Base-by-base conservation (phyloP, 2,888 invertebrate species). In the Cryptops parisi region DNA sequence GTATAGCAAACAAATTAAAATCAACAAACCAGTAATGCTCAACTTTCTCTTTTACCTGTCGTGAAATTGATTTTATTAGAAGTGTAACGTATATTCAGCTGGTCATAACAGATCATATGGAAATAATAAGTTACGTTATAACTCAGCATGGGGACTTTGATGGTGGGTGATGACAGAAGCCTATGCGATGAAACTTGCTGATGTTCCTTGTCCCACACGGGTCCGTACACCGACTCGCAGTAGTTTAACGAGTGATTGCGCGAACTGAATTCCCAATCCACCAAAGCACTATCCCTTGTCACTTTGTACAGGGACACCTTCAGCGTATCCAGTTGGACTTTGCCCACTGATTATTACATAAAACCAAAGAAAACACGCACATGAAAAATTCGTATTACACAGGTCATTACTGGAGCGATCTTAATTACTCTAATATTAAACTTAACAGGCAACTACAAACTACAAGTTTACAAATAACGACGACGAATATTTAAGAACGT, bases 41-140 rank as follows among this genome's bases (percentile, higher is more conserved):
- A 9, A 2, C 9, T 3, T 24, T 45, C 12, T 2, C 19, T 23
- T 3, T 21, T 47, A 55, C 55, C 55, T n/a, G 55, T 55, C 12
- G 55, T 55, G 38, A 55, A 55, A 24, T 44, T 47, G 25, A 55
- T 22, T 19, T 41, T 52, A 47, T 55, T 55, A 17, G 55, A 55
- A 21, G 47, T 26, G 22, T 47, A 55, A 9, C 26, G 24, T 19
- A 9, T 41, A 22, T 55, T 22, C 27, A 47, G 39, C 17, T 40
- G 41, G 25, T 47, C 51, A 33, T 55, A 51, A 22, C 55, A 55
- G 15, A 52, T 38, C 55, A 55, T 52, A 25, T 43, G 55, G 52
- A 55, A 55, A 26, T 52, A 43, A 26, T 55, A 55, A n/a, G 52
- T 47, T 12, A 47, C 44, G 33, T 55, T 55, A 27, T 22, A 52